phyloP scores from a whole-genome alignment of 2,797 vertebrate genomes.

The Aulostomus chinensis region DNA sequence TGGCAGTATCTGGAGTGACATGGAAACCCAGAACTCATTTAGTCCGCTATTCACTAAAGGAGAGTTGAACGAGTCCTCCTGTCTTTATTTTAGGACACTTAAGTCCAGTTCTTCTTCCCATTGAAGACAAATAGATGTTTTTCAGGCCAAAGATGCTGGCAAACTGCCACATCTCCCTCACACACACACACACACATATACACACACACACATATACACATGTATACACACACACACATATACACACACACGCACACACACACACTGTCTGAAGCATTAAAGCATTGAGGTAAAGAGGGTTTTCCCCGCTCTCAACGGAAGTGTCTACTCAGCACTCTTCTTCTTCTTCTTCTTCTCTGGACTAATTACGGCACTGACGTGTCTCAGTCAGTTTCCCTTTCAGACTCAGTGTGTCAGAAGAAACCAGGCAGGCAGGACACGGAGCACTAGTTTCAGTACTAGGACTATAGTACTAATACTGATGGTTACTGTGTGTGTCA shows the following conservation, averaged over 20 bases:
- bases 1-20: too few species aligned
- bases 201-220: constrained; percentile 14
- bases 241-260: constrained; percentile 17
- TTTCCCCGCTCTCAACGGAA: constrained; percentile 50
- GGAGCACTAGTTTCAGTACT: too few species aligned
- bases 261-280: constrained; percentile 2
- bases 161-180: constrained; percentile 20
- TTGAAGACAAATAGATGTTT: constrained; percentile 27
- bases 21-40: constrained; percentile 11
- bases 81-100: constrained; percentile 28
- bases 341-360: constrained; percentile 46
- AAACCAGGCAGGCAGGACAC: background rate
- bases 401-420: background rate
- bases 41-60: too few species aligned
- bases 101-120: constrained; percentile 11
- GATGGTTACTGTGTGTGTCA: background rate
- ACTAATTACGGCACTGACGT: constrained; percentile 34
- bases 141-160: constrained; percentile 28
- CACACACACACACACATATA: constrained; percentile 2
- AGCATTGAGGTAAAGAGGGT: constrained; percentile 25
- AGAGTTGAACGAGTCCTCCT: constrained; percentile 10
- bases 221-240: constrained; percentile 3
- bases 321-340: constrained; percentile 58
- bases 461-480: too few species aligned
- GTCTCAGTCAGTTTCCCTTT: constrained; percentile 29